Percentiles rank a stretch among this genome's conserved stretches.
Evolutionary conservation across 2,888 invertebrate genomes (phyloP).

Genomic region (Achlya flavicornis): DNA sequence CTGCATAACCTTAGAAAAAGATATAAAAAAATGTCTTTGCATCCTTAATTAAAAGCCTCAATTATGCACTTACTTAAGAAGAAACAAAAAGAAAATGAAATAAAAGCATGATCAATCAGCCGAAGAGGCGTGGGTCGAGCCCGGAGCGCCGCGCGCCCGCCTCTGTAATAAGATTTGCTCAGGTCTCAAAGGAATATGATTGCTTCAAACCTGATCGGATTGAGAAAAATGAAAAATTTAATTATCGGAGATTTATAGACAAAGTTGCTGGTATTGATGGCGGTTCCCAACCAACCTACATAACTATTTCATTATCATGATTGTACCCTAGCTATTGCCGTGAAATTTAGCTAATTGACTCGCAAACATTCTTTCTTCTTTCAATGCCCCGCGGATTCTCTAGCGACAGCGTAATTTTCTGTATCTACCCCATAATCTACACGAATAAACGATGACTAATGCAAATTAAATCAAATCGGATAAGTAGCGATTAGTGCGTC

Average conservation of each 20-base stretch:
- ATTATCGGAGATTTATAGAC: slow-evolving; percentile 3
- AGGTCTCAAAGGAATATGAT: slow-evolving; percentile 50
- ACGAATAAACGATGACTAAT: no score
- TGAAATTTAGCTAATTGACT: no score
- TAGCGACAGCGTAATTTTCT: no score
- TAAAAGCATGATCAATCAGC: slow-evolving; percentile 2
- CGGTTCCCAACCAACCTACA: background rate
- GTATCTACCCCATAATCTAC: no score
- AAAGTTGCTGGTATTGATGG: background rate
- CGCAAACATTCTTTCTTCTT: no score
- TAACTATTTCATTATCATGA: no score
- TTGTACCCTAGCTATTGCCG: no score
- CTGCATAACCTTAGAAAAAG: no score
- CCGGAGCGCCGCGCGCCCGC: no score
- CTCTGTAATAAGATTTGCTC: slow-evolving; percentile 60
- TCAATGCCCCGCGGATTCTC: no score
- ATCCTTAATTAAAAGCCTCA: slow-evolving; percentile 34
- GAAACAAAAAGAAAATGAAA: slow-evolving; percentile 24
- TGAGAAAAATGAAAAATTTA: slow-evolving; percentile 35
- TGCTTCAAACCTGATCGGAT: slow-evolving; percentile 55
- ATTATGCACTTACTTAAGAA: slow-evolving; percentile 22
- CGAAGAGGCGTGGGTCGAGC: slow-evolving; percentile 13
- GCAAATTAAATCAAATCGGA: no score
- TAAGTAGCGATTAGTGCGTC: no score
- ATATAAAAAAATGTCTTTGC: background rate